Base-by-base conservation (phyloP, 1,140 invertebrate genomes). In the Choristoneura fumiferana region DNA sequence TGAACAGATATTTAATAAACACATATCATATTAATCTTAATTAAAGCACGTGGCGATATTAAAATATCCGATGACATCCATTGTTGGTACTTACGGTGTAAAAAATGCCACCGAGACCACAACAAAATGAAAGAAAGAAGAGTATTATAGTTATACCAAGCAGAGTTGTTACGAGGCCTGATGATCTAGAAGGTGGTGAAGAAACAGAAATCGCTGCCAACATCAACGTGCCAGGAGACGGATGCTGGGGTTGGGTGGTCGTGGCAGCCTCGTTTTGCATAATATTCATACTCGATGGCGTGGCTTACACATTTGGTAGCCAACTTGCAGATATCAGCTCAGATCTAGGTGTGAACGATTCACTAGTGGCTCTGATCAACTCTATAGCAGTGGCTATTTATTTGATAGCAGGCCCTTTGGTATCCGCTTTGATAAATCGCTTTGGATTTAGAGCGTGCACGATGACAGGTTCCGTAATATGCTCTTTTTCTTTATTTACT, bases 401-500 rank as follows among this genome's bases (percentile, higher is more conserved):
- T 68, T 84, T 83, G 63, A 64, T 83, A 14, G 69, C 58, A 94
- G 95, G 95, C 34, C 96, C 96, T 1, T 84, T 97, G 65, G 94
- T 94, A 6, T 94, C 94, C 66, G 93, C 93, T 0, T 81, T 96
- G 37, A 87, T 91, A 39, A 96, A 96, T 69, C 83, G 91, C 29
- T 96, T 92, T 81, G 95, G 95, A 8, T 96, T 95, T 78, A 89
- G 95, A 59, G 79, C 89, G 1, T 93, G 95, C 8, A 91, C 92
- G 0, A 93, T 96, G 60, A 72, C 91, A 10, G 96, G 96, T 35
- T 85, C 84, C 29, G 60, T 85, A 43, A 56, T 85, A 29, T 73
- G 73, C 69, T 71, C 81, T 4, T 70, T 77, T 61, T 74, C 78
- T 14, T 71, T 87, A 40, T 67, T 84, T 10, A 77, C 63, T 35